Base-by-base conservation (phyloP, 2,888 invertebrate species). In the Dryadula phaetusa region DNA sequence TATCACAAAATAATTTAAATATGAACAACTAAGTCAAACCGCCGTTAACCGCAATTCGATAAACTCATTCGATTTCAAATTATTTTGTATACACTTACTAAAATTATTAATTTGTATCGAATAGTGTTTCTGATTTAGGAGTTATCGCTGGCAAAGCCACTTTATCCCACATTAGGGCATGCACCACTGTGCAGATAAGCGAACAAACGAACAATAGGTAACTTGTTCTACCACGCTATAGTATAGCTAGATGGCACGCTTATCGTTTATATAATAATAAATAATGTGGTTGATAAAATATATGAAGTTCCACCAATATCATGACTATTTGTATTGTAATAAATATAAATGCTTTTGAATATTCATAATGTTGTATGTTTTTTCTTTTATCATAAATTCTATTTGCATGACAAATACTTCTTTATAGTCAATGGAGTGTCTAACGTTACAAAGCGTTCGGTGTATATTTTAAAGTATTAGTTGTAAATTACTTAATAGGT, bases 131-230 rank as follows among this genome's bases (percentile, higher is more conserved):
- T 40, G 61, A 49, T 61, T 64, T 58, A 40, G 67, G 62, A 70
- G 56, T 69, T 66, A 69, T 71, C 71, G 63, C 58, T 42, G 25
- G 25, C 66, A 74, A 73, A 63, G 70, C 64, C 58, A 67, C 69
- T 72, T 70, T 73, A 72, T 73, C 66, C 70, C 70, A 67, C 71
- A 72, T 73, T 72, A 72, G 72, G 68, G 68, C 72, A 70, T 61
- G 68, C 73, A 64, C 70, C 63, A 65, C 67, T 67, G 61, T 68
- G 64, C 62, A 72, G 72, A 74, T 74, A 74, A 72, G 70, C 64
- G 69, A 70, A 74, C 74, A 74, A 72, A 69, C 62, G 67, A 70
- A 74, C 74, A 72, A 74, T 74, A 63, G 62, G 64, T 66, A 28
- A 60, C 69, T 58, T 72, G 71, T 72, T 47, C 34, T 64, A 53